These are phyloP conservation scores for Girardinichthys multiradiatus DNA, from an alignment of 2,113 vertebrate genomes.

Conservation along the genomic window DNA sequence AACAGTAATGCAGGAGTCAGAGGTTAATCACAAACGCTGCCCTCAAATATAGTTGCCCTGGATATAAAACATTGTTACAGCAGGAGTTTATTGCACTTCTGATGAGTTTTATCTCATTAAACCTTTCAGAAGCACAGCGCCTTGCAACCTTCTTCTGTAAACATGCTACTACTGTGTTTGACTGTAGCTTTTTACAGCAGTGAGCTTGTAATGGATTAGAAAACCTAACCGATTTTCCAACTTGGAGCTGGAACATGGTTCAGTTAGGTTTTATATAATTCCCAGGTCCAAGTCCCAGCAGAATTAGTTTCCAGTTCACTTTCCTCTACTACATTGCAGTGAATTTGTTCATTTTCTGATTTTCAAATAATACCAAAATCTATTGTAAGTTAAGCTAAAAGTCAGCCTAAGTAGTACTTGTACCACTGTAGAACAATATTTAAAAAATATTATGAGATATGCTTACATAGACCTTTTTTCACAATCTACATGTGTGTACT, in stretches of 20 bases:
- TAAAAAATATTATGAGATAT: neutral
- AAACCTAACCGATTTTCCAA: neutral
- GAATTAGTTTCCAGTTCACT: neutral
- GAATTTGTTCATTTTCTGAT: neutral
- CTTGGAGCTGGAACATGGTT: neutral
- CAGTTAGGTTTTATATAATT: neutral
- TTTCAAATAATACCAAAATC: neutral
- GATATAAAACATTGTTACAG: no score
- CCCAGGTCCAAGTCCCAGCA: neutral
- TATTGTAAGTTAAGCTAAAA: neutral
- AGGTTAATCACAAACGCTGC: no score
- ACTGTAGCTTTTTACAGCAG: neutral
- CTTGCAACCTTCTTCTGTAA: no score
- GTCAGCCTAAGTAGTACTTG: neutral
- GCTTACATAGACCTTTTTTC: neutral
- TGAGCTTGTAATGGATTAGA: neutral
- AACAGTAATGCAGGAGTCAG: no score
- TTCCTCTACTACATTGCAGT: neutral
- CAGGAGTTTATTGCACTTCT: no score
- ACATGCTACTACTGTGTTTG: no score
- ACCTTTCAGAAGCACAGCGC: neutral
- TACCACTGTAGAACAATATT: neutral
- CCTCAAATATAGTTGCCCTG: no score
- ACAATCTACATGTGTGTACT: neutral
- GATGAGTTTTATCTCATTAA: no score